Conservation (phyloP, 2,797 vertebrate genomes). For the Notamacropus eugenii region DNA sequence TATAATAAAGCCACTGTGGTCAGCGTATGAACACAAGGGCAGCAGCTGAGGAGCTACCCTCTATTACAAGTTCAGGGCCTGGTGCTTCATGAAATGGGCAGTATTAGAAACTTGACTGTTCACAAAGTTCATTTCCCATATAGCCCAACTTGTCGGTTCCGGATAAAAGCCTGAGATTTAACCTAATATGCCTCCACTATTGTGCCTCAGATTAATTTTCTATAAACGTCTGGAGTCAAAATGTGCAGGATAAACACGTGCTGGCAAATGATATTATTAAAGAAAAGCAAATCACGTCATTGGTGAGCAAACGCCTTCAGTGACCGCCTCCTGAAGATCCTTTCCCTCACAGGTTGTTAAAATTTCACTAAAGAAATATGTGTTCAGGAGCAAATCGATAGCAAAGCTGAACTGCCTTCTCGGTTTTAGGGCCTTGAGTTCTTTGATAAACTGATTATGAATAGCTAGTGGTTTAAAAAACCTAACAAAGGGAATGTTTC, state of each 20-base stretch:
- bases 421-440: conserved; percentile 71
- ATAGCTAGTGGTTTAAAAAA: conserved; percentile 58
- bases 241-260: conserved; percentile 19
- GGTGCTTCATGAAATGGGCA: neutral
- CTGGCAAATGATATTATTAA: conserved; percentile 37
- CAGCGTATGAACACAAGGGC: neutral
- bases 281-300: conserved; percentile 40
- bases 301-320: conserved; percentile 55
- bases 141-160: conserved; percentile 50
- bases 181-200: conserved; percentile 1
- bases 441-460: conserved; percentile 65
- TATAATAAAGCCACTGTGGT: conserved; percentile 30
- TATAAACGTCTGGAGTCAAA: conserved; percentile 51
- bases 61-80: neutral
- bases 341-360: conserved; percentile 65
- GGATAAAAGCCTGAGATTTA: conserved; percentile 16
- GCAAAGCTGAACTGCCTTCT: conserved; percentile 47
- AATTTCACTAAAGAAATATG: conserved; percentile 66
- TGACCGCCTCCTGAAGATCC: conserved; percentile 43
- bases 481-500: conserved; percentile 32
- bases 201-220: conserved; percentile 43
- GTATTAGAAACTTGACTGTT: neutral
- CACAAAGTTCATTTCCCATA: conserved; percentile 46
- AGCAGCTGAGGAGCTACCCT: neutral
- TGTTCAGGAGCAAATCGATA: conserved; percentile 76